Conservation (phyloP, 2,113 vertebrate genomes). For the Ceuthmochares aereus region DNA sequence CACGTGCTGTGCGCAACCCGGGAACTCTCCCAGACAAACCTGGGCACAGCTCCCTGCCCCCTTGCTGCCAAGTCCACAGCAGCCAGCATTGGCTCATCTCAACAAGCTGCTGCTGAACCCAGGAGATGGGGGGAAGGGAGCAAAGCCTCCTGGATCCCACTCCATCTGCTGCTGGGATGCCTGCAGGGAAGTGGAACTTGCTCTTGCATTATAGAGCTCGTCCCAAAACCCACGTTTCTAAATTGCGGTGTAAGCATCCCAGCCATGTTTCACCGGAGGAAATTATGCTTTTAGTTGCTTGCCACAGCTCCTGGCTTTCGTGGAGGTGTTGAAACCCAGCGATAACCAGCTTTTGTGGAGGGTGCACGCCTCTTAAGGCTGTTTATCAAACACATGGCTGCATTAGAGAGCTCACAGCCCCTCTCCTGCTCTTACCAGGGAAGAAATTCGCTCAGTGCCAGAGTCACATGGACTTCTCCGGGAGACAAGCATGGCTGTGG, state of each 20-base stretch:
- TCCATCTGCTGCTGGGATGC: not conserved
- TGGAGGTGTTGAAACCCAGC: not conserved
- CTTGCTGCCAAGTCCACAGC: not conserved
- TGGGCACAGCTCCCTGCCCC: not conserved
- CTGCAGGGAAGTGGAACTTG: not conserved
- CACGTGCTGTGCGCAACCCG: rapidly evolving
- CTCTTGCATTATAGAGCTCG: not conserved
- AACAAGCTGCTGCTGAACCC: not conserved
- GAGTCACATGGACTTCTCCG: rapidly evolving
- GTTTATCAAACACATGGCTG: not conserved
- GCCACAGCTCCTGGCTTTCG: not conserved
- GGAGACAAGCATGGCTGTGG: rapidly evolving
- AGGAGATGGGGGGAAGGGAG: not conserved
- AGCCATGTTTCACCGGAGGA: not conserved
- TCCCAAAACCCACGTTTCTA: not conserved
- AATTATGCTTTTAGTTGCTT: not conserved
- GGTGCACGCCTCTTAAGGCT: rapidly evolving
- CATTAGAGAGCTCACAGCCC: not conserved
- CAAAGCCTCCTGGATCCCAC: not conserved
- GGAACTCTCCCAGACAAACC: not conserved
- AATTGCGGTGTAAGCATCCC: not conserved
- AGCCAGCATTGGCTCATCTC: not conserved
- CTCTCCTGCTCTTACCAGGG: not conserved
- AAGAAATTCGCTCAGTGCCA: not conserved
- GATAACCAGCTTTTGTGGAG: not conserved